Percentiles rank a stretch among this genome's conserved stretches.
Conservation (phyloP, 2,113 vertebrate species). For the Morone saxatilis region DNA sequence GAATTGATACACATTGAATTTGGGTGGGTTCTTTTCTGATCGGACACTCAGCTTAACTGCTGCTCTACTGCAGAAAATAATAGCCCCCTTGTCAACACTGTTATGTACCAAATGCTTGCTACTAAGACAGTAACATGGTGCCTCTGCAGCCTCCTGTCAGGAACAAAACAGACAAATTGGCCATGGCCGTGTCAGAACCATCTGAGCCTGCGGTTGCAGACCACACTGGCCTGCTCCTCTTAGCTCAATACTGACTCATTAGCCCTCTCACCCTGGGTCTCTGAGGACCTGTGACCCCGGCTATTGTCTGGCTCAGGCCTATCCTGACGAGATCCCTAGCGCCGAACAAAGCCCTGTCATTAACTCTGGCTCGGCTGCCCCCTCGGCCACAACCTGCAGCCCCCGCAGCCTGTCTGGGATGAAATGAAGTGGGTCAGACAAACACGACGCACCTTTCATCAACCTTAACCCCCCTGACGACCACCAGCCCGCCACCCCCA, state of each 20-base stretch:
- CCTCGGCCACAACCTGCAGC: conserved; percentile 41
- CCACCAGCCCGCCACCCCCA: neutral
- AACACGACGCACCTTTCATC: conserved; percentile 45
- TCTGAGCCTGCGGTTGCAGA: conserved; percentile 29
- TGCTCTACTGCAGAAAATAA: neutral
- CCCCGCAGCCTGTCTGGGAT: conserved; percentile 47
- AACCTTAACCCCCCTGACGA: conserved; percentile 50
- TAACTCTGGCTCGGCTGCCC: conserved; percentile 61
- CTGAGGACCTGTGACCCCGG: conserved; percentile 68
- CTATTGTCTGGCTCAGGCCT: conserved; percentile 63
- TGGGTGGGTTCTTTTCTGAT: neutral
- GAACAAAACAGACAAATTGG: conserved; percentile 39
- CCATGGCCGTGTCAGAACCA: conserved; percentile 35
- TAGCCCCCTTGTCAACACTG: neutral
- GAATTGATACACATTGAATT: neutral
- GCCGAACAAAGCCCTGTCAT: conserved; percentile 74
- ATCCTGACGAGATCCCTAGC: conserved; percentile 39
- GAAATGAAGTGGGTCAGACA: conserved; percentile 59
- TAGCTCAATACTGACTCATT: conserved; percentile 62
- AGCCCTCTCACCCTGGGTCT: conserved; percentile 63
- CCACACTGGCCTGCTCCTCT: conserved; percentile 46
- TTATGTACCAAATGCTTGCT: neutral
- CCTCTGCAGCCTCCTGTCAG: conserved; percentile 17
- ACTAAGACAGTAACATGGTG: neutral
- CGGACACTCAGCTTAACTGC: neutral